These are phyloP conservation scores for Proctacanthus coquilletti DNA, from an alignment of 1,140 invertebrate species.

Conservation along the genomic window DNA sequence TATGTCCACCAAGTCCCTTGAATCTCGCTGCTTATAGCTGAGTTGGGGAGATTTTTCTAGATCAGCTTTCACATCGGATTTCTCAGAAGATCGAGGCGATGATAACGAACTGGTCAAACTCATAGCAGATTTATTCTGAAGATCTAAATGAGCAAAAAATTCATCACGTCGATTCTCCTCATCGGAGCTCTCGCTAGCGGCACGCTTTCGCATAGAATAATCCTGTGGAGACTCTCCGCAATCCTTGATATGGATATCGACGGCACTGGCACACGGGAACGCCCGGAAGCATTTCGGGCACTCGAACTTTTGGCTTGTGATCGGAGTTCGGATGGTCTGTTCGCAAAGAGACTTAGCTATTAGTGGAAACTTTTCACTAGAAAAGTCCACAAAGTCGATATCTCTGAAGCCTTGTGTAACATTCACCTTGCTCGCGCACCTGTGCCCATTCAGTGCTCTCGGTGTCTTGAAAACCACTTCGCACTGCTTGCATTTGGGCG, in stretches of 20 bases:
- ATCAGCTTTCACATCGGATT: constrained; percentile 1
- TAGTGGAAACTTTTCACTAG: constrained; percentile 56
- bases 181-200: constrained; percentile 16
- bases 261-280: constrained; percentile 55
- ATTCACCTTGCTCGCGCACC: constrained; percentile 22
- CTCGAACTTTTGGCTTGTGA: constrained; percentile 46
- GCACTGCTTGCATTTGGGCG: constrained; percentile 53
- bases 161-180: constrained; percentile 45
- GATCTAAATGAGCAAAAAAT: constrained; percentile 63
- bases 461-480: constrained; percentile 51
- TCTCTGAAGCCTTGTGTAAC: constrained; percentile 50
- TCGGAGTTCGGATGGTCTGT: constrained; percentile 43
- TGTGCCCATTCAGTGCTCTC: constrained; percentile 46
- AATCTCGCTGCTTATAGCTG: constrained; percentile 17
- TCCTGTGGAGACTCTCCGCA: constrained; percentile 28
- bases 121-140: constrained; percentile 45
- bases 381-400: constrained; percentile 64
- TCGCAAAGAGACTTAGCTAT: constrained; percentile 60
- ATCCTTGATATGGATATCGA: constrained; percentile 47
- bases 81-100: not conserved
- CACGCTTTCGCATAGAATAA: constrained; percentile 15
- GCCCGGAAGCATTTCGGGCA: constrained; percentile 55
- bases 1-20: constrained; percentile 66
- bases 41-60: not conserved
- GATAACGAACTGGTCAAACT: constrained; percentile 8